Evolutionary conservation across 2,797 vertebrate species (phyloP).

Genomic region (Parotocinclus haroldoi): DNA sequence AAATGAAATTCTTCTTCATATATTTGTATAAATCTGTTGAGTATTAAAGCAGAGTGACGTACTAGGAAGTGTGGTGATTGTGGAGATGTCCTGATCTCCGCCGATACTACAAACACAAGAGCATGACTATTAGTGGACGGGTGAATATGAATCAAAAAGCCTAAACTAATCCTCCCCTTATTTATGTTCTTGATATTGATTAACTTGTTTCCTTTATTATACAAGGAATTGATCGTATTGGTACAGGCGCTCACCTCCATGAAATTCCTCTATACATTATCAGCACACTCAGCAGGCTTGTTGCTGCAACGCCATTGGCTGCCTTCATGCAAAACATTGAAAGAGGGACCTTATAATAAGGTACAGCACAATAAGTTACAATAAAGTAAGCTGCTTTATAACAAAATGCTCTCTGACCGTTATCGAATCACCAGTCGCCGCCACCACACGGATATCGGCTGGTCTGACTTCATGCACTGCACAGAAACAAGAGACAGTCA

Average conservation of each 20-base stretch:
- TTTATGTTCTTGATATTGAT: neutral
- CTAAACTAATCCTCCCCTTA: no score
- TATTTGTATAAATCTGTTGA: no score
- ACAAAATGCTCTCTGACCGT: constrained; percentile 2
- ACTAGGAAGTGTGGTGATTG: constrained; percentile 29
- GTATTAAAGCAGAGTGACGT: neutral
- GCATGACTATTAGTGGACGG: neutral
- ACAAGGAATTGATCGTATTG: neutral
- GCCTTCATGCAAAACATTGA: constrained; percentile 67
- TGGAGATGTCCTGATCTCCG: constrained; percentile 26
- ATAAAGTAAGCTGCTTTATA: no score
- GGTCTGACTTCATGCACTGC: constrained; percentile 26
- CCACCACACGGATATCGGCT: constrained; percentile 26
- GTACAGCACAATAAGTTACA: no score
- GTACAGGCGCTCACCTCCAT: constrained; percentile 74
- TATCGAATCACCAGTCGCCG: constrained; percentile 22
- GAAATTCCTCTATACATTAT: constrained; percentile 84
- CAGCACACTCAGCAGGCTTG: constrained; percentile 66
- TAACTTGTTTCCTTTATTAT: neutral
- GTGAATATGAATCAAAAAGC: no score
- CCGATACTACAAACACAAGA: constrained; percentile 25
- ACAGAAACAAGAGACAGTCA: neutral
- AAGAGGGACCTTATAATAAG: neutral
- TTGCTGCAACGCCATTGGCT: constrained; percentile 75
- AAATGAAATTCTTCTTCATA: no score